Percentiles rank a stretch among this genome's conserved stretches.
Evolutionary conservation across 2,888 invertebrate species (phyloP).

Genomic region (Meghimatium bilineatum): DNA sequence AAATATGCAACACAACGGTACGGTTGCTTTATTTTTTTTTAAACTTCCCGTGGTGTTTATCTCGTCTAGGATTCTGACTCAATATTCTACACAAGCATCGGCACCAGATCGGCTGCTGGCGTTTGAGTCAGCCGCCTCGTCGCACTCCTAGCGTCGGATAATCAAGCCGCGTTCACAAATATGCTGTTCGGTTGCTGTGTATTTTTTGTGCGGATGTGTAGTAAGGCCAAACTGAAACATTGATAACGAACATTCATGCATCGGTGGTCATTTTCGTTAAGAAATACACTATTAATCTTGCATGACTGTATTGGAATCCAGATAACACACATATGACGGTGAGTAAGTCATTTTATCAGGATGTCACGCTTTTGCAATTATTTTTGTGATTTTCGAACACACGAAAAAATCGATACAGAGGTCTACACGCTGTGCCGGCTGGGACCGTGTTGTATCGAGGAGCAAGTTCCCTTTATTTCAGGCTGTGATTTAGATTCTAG

Average conservation of each 20-base stretch:
- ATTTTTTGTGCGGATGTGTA: not conserved
- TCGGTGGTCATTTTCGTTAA: not conserved
- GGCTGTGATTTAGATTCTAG: too few species aligned
- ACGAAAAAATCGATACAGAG: not conserved
- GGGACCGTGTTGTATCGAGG: too few species aligned
- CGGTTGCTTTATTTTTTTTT: not conserved
- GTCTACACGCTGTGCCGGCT: not conserved
- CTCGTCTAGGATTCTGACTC: not conserved
- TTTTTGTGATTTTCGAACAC: not conserved
- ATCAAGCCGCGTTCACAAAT: not conserved
- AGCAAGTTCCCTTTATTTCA: too few species aligned
- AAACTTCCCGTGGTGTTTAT: not conserved
- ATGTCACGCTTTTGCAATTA: not conserved
- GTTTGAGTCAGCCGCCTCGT: not conserved
- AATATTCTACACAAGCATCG: constrained; percentile 1
- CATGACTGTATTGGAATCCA: not conserved
- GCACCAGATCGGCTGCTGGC: not conserved
- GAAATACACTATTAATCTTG: too few species aligned
- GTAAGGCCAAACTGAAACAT: not conserved
- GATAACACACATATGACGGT: not conserved
- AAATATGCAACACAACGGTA: not conserved
- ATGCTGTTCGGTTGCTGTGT: not conserved
- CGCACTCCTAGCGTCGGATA: not conserved
- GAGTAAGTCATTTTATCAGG: not conserved
- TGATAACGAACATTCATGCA: not conserved